phyloP scores from a whole-genome alignment of 2,888 invertebrate species.

The Exephanes ischioxanthus region DNA sequence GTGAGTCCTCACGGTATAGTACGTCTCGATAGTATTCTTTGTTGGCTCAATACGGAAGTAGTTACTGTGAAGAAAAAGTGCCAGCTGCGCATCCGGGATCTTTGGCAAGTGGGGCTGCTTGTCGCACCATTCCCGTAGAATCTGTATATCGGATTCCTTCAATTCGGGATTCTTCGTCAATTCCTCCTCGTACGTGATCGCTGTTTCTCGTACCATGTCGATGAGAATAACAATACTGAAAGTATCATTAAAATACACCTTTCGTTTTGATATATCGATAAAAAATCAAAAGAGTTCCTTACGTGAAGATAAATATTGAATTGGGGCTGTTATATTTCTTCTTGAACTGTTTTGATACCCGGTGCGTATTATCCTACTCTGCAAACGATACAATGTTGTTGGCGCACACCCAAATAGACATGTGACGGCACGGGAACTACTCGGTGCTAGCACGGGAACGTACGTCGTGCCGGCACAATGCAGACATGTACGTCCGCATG shows the following conservation, averaged over 20 bases:
- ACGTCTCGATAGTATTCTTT: conserved; percentile 90
- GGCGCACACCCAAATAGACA: no score
- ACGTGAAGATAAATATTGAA: not conserved
- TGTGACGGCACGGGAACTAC: no score
- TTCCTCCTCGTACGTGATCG: conserved; percentile 85
- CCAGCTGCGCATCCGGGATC: conserved; percentile 87
- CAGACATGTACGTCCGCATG: no score
- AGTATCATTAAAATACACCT: not conserved
- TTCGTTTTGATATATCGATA: not conserved
- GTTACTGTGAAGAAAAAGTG: conserved; percentile 90
- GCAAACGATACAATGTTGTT: conserved; percentile 13
- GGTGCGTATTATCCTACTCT: not conserved
- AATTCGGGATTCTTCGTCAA: conserved; percentile 88
- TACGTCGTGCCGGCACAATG: no score
- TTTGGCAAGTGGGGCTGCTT: conserved; percentile 90
- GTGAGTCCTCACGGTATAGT: conserved; percentile 89
- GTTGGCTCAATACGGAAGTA: conserved; percentile 89
- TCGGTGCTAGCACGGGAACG: no score
- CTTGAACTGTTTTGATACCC: not conserved
- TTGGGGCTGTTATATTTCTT: not conserved
- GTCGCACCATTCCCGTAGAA: conserved; percentile 88
- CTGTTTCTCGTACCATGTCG: conserved; percentile 55
- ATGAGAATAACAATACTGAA: not conserved
- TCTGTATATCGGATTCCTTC: conserved; percentile 87
- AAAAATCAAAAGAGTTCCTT: not conserved